Base-by-base conservation (phyloP, 1,140 invertebrate species). In the Akabosia matsudoensis region DNA sequence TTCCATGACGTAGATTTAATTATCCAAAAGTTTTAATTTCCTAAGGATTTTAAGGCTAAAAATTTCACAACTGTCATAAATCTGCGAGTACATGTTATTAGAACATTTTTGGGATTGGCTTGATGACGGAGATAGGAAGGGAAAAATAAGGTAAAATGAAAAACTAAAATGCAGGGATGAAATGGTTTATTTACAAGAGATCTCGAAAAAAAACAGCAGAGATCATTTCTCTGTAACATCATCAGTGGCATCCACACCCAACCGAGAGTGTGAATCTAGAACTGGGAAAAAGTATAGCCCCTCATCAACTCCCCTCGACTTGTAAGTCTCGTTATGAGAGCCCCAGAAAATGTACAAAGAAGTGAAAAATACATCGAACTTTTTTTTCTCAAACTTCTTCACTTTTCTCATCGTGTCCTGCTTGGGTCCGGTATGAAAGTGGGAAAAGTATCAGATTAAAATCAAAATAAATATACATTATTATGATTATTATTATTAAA, bases 21-120 rank as follows among this genome's bases (percentile, higher is more conserved):
- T 67, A 67, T 67, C 61, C 61, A 67, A 67, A 45, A 67, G 61
- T 67, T 67, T 67, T 67, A 67, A 67, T 67, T 67, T 67, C 61
- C 22, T 67, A 67, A 67, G 31, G 13, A 67, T 67, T 67, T 61
- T 67, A 67, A 67, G 31, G 61, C 61, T 24, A 67, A 67, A 67
- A 67, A 67, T 67, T 67, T 67, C 61, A 67, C 61, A 67, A 67
- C 61, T 31, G 61, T 67, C 61, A 67, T 67, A 67, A 67, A 67
- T 67, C 61, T 67, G n/a, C 61, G 28, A 3, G 54, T 56, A 56
- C n/a, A n/a, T n/a, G n/a, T 56, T 56, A 61, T 14, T 61, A 61
- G 54, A 61, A 61, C n/a, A 51, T 13, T 51, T 61, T 14, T 61
- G 3, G 14, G 54, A 61, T n/a, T 61, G 54, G 54, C 13, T n/a